A percentile compares a stretch with the other conserved stretches of the same genome.
Conservation (phyloP, 2,113 vertebrate species). For the Accipiter virgatus region DNA sequence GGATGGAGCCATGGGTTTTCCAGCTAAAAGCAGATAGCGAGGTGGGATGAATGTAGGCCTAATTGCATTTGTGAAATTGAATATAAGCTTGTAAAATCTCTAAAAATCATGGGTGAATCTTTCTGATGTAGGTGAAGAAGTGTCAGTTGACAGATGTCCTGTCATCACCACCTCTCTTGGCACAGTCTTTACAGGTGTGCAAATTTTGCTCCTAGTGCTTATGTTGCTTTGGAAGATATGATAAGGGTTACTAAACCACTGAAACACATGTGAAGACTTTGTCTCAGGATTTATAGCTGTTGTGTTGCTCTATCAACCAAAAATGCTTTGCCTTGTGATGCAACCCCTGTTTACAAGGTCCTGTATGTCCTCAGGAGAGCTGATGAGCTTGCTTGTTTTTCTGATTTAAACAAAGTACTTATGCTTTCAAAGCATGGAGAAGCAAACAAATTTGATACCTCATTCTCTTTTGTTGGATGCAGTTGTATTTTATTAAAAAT, state of each 20-base stretch:
- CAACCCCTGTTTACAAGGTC: neutral
- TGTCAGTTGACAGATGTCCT: neutral
- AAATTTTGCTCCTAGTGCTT: neutral
- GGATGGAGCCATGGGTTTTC: neutral
- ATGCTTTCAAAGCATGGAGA: neutral
- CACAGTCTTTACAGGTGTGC: neutral
- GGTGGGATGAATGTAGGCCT: neutral
- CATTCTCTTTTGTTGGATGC: neutral
- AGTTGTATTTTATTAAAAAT: neutral
- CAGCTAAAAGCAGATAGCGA: neutral
- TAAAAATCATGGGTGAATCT: neutral
- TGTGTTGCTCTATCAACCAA: neutral
- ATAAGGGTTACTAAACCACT: neutral
- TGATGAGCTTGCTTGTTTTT: neutral
- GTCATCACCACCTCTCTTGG: neutral
- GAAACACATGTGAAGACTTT: neutral
- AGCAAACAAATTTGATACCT: neutral
- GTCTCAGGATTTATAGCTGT: neutral
- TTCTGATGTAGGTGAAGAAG: neutral
- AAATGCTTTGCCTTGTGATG: neutral
- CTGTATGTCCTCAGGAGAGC: fast-evolving
- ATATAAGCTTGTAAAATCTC: neutral
- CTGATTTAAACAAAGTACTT: neutral
- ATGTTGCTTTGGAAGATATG: neutral
- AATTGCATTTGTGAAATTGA: neutral